phyloP scores from a whole-genome alignment of 2,888 invertebrate species.

The Drosophila neutralis region DNA sequence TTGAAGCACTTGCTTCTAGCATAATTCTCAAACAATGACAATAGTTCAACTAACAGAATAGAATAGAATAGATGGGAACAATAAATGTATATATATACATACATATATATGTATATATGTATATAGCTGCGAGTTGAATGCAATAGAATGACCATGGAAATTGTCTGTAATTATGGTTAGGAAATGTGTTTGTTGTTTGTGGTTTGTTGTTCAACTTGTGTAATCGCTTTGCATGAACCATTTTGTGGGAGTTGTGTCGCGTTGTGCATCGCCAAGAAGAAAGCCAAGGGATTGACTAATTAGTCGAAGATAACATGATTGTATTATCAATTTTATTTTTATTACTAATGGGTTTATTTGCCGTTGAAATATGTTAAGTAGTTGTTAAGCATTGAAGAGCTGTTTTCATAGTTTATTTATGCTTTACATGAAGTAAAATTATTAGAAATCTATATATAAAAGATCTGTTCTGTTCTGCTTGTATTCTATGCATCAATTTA shows the following conservation, averaged over 20 bases:
- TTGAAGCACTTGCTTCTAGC: constrained; percentile 52
- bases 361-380: neutral
- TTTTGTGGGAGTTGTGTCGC: neutral
- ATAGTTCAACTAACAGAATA: constrained; percentile 52
- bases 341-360: neutral
- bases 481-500: neutral
- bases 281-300: constrained; percentile 13
- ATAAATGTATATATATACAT: neutral
- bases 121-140: constrained; percentile 6
- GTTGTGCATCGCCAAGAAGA: neutral
- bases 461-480: too few relatives aligned
- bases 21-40: constrained; percentile 73
- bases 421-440: neutral
- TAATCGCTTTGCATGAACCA: neutral
- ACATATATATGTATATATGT: neutral
- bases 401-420: neutral
- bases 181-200: constrained; percentile 34
- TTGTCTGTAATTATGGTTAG: constrained; percentile 47
- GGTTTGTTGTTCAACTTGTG: constrained; percentile 9
- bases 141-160: constrained; percentile 30
- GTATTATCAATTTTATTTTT: neutral
- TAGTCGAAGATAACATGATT: constrained; percentile 3
- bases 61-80: constrained; percentile 31
- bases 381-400: neutral
- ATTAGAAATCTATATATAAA: too few relatives aligned